Conservation (phyloP, 2,113 vertebrate species). For the Phrynosoma platyrhinos region DNA sequence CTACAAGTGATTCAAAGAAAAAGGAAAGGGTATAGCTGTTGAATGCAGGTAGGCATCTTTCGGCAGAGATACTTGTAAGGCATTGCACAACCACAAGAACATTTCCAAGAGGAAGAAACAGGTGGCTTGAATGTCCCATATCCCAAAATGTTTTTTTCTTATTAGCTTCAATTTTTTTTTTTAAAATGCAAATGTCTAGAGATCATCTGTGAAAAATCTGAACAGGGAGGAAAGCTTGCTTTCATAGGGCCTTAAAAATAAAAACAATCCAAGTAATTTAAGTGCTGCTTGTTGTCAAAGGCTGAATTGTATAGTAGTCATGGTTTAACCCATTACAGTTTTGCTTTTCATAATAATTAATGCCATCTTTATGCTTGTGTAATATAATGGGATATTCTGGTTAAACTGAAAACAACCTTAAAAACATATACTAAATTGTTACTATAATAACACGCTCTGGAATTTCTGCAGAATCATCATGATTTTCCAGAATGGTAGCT, state of each 20-base stretch:
- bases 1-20: not conserved
- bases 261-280: constrained; percentile 16
- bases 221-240: not conserved
- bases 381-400: not conserved
- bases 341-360: constrained; percentile 14
- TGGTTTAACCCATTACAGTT: not conserved
- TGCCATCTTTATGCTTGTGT: not conserved
- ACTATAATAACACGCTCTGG: not conserved
- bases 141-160: constrained; percentile 33
- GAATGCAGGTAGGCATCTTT: constrained; percentile 9
- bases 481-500: not conserved
- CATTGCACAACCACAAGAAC: constrained; percentile 5
- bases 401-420: not conserved
- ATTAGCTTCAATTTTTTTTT: not conserved
- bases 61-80: not conserved
- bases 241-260: not conserved
- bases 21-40: constrained; percentile 61
- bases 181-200: constrained; percentile 16
- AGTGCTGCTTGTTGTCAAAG: not conserved
- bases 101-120: not conserved
- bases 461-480: not conserved
- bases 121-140: constrained; percentile 19
- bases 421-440: not conserved
- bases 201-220: constrained; percentile 12
- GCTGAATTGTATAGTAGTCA: constrained; percentile 17